Evolutionary conservation across 92 coral and sea anemone species (phyloP).

Genomic region (Phymanthus crucifer): DNA sequence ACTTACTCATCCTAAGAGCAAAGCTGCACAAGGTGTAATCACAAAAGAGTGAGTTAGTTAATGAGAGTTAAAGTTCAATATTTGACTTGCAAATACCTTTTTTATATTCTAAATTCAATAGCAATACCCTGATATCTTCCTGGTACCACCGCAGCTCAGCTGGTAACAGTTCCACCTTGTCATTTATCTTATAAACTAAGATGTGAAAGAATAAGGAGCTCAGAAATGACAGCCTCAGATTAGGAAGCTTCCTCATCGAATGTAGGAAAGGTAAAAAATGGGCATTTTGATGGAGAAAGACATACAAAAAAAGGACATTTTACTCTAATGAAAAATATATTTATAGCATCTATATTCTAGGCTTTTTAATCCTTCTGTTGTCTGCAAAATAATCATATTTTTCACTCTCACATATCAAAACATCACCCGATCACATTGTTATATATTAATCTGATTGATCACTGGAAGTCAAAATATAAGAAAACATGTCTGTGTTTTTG

Average conservation of each 20-base stretch:
- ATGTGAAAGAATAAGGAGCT: not conserved
- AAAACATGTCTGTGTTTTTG: too few species aligned
- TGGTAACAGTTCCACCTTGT: too few species aligned
- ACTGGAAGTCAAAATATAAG: too few species aligned
- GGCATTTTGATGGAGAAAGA: not conserved
- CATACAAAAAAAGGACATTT: too few species aligned
- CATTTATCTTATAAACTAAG: too few species aligned
- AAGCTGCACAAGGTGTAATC: slow-evolving; percentile 10
- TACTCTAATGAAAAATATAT: too few species aligned
- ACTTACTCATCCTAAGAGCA: not conserved
- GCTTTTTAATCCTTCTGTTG: too few species aligned
- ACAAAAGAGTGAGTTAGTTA: not conserved
- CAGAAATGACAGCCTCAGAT: not conserved
- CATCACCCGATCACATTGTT: too few species aligned
- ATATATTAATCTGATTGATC: too few species aligned
- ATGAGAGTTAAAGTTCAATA: not conserved
- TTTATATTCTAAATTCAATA: not conserved
- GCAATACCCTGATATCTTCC: slow-evolving; percentile 2
- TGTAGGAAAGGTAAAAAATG: not conserved
- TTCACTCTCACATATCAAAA: not conserved
- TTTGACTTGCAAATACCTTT: slow-evolving; percentile 30
- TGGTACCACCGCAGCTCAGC: not conserved
- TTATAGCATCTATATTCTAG: too few species aligned
- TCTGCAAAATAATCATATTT: too few species aligned
- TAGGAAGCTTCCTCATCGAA: not conserved